Evolutionary conservation across 1,140 invertebrate species (phyloP).

Genomic region (Eumaeus atala): DNA sequence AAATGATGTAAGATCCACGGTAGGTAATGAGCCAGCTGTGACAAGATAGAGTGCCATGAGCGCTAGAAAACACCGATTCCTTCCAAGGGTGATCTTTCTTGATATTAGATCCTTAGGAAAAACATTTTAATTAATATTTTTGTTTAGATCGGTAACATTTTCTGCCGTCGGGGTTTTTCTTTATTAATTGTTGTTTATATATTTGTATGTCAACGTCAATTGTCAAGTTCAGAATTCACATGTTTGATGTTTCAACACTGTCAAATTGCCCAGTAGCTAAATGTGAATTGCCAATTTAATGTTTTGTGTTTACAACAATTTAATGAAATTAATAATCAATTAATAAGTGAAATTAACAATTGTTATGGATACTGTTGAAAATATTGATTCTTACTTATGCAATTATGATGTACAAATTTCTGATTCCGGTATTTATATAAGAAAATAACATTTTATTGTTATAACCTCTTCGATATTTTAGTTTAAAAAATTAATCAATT

Average conservation of each 20-base stretch:
- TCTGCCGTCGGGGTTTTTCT: too few species aligned
- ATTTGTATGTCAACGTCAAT: not conserved
- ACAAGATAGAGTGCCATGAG: too few species aligned
- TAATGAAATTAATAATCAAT: not conserved
- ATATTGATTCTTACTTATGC: conserved; percentile 41
- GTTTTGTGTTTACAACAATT: not conserved
- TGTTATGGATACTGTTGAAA: not conserved
- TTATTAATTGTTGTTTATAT: not conserved
- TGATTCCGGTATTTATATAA: conserved; percentile 33
- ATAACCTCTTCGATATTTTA: too few species aligned
- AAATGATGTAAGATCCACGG: too few species aligned
- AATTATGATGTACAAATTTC: conserved; percentile 50
- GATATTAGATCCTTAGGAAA: too few species aligned
- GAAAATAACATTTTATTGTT: not conserved
- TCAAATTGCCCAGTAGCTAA: too few species aligned
- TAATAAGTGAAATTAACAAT: not conserved
- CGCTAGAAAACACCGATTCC: too few species aligned
- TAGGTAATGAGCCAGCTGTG: too few species aligned
- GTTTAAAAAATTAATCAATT: not conserved
- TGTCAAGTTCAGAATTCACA: not conserved
- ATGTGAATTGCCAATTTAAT: too few species aligned
- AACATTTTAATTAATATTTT: too few species aligned
- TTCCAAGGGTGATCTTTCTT: too few species aligned
- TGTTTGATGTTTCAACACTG: not conserved
- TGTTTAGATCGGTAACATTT: too few species aligned